Evolutionary conservation across 1,140 invertebrate genomes (phyloP), one percentile per base, ranked within the genome.

Genomic region (Colletes gigas): DNA sequence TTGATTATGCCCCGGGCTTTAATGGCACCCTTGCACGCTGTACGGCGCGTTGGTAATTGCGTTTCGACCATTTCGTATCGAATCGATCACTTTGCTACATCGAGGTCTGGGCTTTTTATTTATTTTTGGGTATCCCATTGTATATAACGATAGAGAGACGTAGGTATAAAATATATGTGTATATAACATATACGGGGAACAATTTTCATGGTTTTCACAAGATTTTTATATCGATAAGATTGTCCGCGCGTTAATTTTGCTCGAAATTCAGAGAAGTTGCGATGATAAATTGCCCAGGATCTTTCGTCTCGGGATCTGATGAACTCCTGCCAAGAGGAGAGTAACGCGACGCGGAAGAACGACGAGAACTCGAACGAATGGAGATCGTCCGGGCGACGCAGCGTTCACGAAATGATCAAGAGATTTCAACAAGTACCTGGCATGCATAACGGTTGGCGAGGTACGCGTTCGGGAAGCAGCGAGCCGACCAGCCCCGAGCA

Each of bases 341-440:
- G 74, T 30, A 87, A 62, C 41, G 69, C 62, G 1, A 65, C 70
- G 19, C 77, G 78, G 41, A 89, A 90, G 57, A 79, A 68, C 54
- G 87, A 88, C n/a, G 88, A 89, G 19, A 85, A 81, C 65, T 78
- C 72, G n/a, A 83, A 78, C 30, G 86, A 87, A 14, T 92, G 90
- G 90, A 86, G 79, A 59, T 79, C 83, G 68, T 15, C 89, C 0
- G 86, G 84, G 57, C 84, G 91, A 9, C 82, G 90, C 9, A 92
- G 90, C 66, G 91, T 92, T 4, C 91, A 92, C 55, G 91, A 92
- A 66, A 92, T 92, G 88, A 92, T 92, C 47, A 91, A 91, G 63
- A 79, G 90, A 55, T 91, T 92, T 86, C 91, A 92, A 66, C 90
- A 92, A 83, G 88, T 90, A 68, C 91, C 90, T 60, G 89, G 90